Evolutionary conservation across 2,888 invertebrate genomes (phyloP), one percentile per base, ranked within the genome.

Genomic region (Trichacis sp.): DNA sequence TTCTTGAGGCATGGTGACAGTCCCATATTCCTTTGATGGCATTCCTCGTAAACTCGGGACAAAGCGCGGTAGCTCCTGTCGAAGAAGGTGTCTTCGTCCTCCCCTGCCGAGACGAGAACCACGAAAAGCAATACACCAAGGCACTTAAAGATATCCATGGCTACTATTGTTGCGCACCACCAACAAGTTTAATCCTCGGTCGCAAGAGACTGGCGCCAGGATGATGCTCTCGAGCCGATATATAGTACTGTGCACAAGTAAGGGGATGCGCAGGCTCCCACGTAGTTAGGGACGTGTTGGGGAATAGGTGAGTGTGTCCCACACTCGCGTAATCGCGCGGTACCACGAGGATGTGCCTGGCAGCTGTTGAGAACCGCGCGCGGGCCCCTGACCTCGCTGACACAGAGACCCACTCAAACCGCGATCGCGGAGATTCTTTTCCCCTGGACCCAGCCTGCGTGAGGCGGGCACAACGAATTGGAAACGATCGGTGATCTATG

Each of bases 1-100:
- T 92, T 93, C 86, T 94, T 93, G 50, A 94, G 85, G 79, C 94
- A 94, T 18, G 91, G 90, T 52, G 91, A 85, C 52, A 93, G 86
- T 47, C 91, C 92, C 61, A 86, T 85, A 62, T 90, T 91, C 1
- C 90, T 84, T 68, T 88, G 88, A 65, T 89, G 88, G 78, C 94
- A 94, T 74, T 94, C 94, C 73, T 93, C 93, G 82, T 93, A 94
- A 68, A 94, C 87, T 75, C 90, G 89, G 75, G 90, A 85, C 3
- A 91, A 84, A 45, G 91, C 88, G 63, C 90, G 88, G 73, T 92
- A 86, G 58, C 93, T 91, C 17, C 71, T 75, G 20, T 83, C 83
- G 29, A 84, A 63, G 60, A 89, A 84, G 71, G 83, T 87, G 57
- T 88, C 87, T 54, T 88, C 87, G 20, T 84, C 78, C 33, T 81